These are phyloP conservation scores for Calvadosia cruxmelitensis DNA, from an alignment of 30 jellyfish, hydroid and myxozoan species.

Conservation along the genomic window DNA sequence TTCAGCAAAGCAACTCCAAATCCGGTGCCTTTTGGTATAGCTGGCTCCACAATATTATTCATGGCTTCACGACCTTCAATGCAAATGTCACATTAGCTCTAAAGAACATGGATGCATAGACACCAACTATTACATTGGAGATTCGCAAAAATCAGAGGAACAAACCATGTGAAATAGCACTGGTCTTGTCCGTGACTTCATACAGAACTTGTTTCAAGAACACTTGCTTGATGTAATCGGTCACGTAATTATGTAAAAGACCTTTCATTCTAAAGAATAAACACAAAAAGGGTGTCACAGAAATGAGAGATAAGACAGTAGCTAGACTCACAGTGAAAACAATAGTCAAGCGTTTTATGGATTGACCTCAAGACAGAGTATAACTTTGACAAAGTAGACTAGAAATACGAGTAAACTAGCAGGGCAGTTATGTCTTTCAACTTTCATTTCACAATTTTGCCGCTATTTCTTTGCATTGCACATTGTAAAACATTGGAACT, in stretches of 20 bases:
- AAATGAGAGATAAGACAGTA: too few species aligned
- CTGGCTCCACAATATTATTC: constrained; percentile 58
- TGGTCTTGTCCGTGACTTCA: constrained; percentile 79
- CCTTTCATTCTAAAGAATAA: constrained; percentile 45
- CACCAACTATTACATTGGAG: too few species aligned
- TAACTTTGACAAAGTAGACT: too few species aligned
- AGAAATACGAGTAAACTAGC: too few species aligned
- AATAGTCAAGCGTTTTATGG: too few species aligned
- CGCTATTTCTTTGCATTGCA: too few species aligned
- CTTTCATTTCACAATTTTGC: too few species aligned
- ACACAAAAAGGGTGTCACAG: not conserved
- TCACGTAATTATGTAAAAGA: constrained; percentile 58
- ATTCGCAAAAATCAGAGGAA: not conserved
- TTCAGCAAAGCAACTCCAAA: constrained; percentile 52
- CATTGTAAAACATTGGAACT: too few species aligned
- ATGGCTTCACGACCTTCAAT: constrained; percentile 67
- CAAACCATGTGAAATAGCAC: constrained; percentile 53
- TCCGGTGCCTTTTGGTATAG: constrained; percentile 41
- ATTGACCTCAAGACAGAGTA: too few species aligned
- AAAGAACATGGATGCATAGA: too few species aligned
- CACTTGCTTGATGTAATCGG: constrained; percentile 72
- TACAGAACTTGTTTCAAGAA: constrained; percentile 50
- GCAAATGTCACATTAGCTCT: not conserved
- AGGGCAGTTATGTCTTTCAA: too few species aligned
- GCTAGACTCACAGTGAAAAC: too few species aligned